phyloP scores from a whole-genome alignment of 2,888 invertebrate genomes.

The Caenorhabditis doughertyi region DNA sequence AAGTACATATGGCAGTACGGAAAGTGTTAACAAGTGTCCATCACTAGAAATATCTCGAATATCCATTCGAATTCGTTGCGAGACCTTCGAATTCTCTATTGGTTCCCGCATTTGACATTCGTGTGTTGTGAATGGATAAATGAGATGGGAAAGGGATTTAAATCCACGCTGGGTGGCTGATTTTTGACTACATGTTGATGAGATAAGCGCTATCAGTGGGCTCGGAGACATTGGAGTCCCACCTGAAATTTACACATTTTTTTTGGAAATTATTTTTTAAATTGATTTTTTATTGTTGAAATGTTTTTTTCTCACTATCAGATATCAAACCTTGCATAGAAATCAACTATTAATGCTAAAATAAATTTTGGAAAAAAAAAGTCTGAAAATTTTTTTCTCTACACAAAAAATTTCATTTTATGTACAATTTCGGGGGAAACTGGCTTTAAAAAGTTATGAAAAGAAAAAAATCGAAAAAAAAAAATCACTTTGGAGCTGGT shows the following conservation, averaged over 20 bases:
- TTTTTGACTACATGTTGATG: constrained; percentile 72
- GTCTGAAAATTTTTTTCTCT: no score
- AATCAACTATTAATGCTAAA: no score
- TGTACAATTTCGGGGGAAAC: no score
- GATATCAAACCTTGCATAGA: no score
- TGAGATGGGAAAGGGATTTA: constrained; percentile 76
- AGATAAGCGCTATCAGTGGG: constrained; percentile 74
- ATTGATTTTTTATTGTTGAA: no score
- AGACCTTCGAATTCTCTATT: constrained; percentile 26
- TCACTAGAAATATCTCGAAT: constrained; percentile 83
- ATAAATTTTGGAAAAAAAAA: no score
- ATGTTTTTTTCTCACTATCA: no score
- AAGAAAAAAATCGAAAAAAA: no score
- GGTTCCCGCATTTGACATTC: constrained; percentile 70
- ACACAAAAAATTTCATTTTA: no score
- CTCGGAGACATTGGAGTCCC: constrained; percentile 32
- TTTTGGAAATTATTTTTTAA: no score
- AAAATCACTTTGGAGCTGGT: no score
- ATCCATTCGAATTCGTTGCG: constrained; percentile 68
- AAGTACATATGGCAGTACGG: constrained; percentile 80
- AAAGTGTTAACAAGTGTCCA: constrained; percentile 80
- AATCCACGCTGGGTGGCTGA: constrained; percentile 64
- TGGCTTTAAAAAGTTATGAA: no score
- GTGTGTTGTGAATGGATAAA: constrained; percentile 75
- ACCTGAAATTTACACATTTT: constrained; percentile 9